phyloP scores from a whole-genome alignment of 2,797 vertebrate species.

The Oreortyx pictus region DNA sequence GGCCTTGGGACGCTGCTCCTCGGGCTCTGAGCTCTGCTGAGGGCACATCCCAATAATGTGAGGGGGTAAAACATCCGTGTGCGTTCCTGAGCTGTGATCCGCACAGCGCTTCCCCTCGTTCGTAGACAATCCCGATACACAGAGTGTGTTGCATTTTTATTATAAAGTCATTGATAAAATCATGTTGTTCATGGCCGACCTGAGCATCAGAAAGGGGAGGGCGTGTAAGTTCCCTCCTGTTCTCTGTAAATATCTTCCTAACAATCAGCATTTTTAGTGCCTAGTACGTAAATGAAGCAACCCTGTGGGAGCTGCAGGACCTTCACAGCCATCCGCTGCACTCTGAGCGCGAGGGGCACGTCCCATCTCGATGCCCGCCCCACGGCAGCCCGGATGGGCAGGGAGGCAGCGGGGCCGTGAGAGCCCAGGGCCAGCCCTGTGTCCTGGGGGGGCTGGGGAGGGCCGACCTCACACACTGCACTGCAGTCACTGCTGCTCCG shows the following conservation, averaged over 20 bases:
- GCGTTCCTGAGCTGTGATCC: neutral
- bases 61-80: rapidly evolving
- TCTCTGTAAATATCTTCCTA: conserved; percentile 59
- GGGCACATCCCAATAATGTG: neutral
- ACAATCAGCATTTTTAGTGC: conserved; percentile 66
- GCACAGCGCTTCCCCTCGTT: neutral
- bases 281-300: conserved; percentile 55
- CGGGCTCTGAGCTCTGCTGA: conserved; percentile 6
- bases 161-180: neutral
- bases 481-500: conserved; percentile 19
- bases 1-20: neutral
- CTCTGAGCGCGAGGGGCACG: neutral
- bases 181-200: neutral
- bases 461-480: too few relatives aligned
- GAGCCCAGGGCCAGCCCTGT: too few relatives aligned
- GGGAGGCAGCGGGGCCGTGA: too few relatives aligned
- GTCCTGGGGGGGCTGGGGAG: too few relatives aligned
- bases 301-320: conserved; percentile 40
- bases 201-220: neutral
- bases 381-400: neutral
- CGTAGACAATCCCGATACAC: conserved; percentile 30
- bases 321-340: neutral
- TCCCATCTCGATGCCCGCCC: neutral
- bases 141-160: neutral
- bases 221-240: conserved; percentile 57